Evolutionary conservation across 2,113 vertebrate species (phyloP).

Genomic region (Shinisaurus crocodilurus): DNA sequence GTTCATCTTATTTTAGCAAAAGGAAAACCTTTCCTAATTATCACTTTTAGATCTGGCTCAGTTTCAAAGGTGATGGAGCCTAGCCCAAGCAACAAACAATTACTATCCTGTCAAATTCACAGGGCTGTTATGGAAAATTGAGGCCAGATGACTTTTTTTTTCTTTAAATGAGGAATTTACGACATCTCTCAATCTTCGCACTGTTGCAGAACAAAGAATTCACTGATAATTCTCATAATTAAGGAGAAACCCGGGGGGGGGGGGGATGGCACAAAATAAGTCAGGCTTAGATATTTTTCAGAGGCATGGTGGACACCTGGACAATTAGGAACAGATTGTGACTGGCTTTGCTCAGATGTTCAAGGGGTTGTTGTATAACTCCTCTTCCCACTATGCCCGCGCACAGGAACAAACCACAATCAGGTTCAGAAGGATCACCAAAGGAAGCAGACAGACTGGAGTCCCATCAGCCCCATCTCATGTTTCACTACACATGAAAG

Average conservation of each 20-base stretch:
- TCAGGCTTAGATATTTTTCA: neutral
- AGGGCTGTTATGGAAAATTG: conserved; percentile 48
- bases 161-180: conserved; percentile 19
- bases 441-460: neutral
- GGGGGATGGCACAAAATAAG: neutral
- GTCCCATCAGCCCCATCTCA: neutral
- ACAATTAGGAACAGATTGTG: conserved; percentile 26
- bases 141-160: conserved; percentile 33
- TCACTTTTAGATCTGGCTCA: conserved; percentile 22
- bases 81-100: neutral
- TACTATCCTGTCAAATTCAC: conserved; percentile 23
- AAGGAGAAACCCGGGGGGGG: neutral
- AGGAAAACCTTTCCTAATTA: conserved; percentile 28
- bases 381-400: neutral
- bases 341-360: conserved; percentile 27
- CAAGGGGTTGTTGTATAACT: neutral
- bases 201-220: conserved; percentile 58
- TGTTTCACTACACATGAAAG: neutral
- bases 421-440: neutral
- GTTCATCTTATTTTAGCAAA: conserved; percentile 24
- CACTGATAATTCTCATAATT: conserved; percentile 31
- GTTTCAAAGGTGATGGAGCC: conserved; percentile 30
- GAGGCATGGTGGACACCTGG: conserved; percentile 1
- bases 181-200: conserved; percentile 3
- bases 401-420: neutral